phyloP scores from a whole-genome alignment of 2,888 invertebrate species.

The Lampropteryx suffumata region DNA sequence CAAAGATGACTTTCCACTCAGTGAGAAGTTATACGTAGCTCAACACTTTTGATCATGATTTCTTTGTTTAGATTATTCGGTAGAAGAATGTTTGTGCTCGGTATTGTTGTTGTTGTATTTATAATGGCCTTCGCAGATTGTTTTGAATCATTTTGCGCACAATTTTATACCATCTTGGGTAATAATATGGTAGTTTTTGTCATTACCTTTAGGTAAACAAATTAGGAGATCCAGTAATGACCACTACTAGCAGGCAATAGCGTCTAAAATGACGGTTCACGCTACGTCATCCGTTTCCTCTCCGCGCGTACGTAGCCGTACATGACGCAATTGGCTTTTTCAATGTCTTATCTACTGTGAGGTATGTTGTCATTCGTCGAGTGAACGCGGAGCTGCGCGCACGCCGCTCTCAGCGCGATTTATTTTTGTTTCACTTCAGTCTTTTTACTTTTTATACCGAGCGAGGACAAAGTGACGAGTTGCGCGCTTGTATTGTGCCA shows the following conservation, averaged over 20 bases:
- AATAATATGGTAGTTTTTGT: constrained; percentile 43
- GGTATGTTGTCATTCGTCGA: constrained; percentile 79
- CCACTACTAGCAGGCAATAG: constrained; percentile 53
- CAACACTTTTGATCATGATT: constrained; percentile 6
- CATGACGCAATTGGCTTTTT: constrained; percentile 82
- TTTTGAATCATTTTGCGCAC: constrained; percentile 27
- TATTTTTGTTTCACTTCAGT: constrained; percentile 72
- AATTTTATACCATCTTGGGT: constrained; percentile 12
- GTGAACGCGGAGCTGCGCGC: constrained; percentile 74
- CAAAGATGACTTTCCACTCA: constrained; percentile 35
- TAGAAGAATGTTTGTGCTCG: constrained; percentile 4
- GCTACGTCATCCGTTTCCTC: constrained; percentile 78
- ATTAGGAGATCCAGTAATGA: constrained; percentile 60
- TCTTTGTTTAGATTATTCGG: constrained; percentile 14
- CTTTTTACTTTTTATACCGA: constrained; percentile 69
- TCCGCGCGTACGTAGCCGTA: constrained; percentile 77
- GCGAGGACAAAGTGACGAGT: constrained; percentile 77
- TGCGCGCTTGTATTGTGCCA: constrained; percentile 69
- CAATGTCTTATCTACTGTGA: constrained; percentile 81
- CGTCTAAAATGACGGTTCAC: constrained; percentile 71
- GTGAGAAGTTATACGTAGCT: constrained; percentile 27
- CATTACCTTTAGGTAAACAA: constrained; percentile 48
- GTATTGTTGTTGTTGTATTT: constrained; percentile 13
- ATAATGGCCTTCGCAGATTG: constrained; percentile 18
- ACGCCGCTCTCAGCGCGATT: constrained; percentile 57